phyloP scores from a whole-genome alignment of 1,140 invertebrate species.

The Panagrolaimus sp. region DNA sequence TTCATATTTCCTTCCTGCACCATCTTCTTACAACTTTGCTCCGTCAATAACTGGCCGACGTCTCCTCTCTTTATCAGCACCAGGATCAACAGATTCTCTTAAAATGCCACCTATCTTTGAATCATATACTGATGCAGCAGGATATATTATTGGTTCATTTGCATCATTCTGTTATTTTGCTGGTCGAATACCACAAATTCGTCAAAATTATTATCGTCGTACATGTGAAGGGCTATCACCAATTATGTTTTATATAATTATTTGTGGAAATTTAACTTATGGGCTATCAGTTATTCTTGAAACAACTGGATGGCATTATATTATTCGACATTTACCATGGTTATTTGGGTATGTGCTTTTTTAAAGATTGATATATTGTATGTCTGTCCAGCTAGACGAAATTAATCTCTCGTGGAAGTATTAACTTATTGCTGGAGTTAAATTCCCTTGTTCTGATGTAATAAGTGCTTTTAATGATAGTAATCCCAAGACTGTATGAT shows the following conservation, averaged over 20 bases:
- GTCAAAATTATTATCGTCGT: conserved; percentile 56
- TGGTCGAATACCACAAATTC: conserved; percentile 54
- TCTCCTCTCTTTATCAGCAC: background rate
- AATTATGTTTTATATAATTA: conserved; percentile 58
- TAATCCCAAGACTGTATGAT: no score
- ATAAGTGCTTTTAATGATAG: no score
- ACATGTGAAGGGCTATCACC: conserved; percentile 54
- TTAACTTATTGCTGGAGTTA: no score
- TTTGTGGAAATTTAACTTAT: conserved; percentile 57
- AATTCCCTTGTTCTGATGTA: no score
- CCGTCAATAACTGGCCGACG: background rate
- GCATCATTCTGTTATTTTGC: conserved; percentile 56
- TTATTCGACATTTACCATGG: conserved; percentile 55
- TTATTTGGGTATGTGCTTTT: conserved; percentile 28
- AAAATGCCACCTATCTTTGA: conserved; percentile 40
- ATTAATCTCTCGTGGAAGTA: no score
- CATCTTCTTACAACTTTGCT: background rate
- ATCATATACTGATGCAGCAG: conserved; percentile 38
- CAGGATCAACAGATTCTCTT: background rate
- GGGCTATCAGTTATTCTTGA: conserved; percentile 50
- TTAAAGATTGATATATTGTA: no score
- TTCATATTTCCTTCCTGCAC: background rate
- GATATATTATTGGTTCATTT: conserved; percentile 55
- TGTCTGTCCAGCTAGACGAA: no score
- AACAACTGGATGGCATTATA: conserved; percentile 51